Percentiles rank a stretch among this genome's conserved stretches.
These are phyloP conservation scores for Nannoperca obscura DNA, from an alignment of 2,797 vertebrate species.

Conservation along the genomic window DNA sequence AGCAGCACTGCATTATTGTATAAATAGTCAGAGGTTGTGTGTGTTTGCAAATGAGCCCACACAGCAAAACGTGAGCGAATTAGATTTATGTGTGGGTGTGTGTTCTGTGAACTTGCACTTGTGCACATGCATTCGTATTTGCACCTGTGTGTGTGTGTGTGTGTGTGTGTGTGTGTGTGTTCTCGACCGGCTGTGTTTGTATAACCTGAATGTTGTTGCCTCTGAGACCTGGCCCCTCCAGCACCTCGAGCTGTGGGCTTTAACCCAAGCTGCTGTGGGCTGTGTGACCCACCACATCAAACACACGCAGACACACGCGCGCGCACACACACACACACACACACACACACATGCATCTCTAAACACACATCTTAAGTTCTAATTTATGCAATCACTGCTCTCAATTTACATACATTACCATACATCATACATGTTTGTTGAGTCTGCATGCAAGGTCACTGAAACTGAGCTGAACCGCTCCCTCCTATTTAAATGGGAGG, in stretches of 20 bases:
- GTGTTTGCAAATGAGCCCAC: slow-evolving; percentile 67
- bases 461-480: slow-evolving; percentile 27
- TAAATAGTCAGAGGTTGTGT: slow-evolving; percentile 48
- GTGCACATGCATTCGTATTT: slow-evolving; percentile 29
- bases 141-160: slow-evolving; percentile 28
- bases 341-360: slow-evolving; percentile 29
- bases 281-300: slow-evolving; percentile 53
- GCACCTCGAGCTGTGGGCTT: slow-evolving; percentile 63
- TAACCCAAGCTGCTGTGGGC: slow-evolving; percentile 52
- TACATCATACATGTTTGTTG: slow-evolving; percentile 72
- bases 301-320: slow-evolving; percentile 30
- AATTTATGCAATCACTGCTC: slow-evolving; percentile 77
- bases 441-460: slow-evolving; percentile 74
- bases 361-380: slow-evolving; percentile 63
- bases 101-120: slow-evolving; percentile 22
- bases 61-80: slow-evolving; percentile 57
- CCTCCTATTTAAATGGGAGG: slow-evolving; percentile 38
- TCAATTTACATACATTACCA: slow-evolving; percentile 82
- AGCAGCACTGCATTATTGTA: slow-evolving; percentile 39
- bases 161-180: slow-evolving; percentile 33
- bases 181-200: slow-evolving; percentile 47
- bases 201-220: slow-evolving; percentile 60
- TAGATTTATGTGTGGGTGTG: slow-evolving; percentile 20
- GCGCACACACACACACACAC: slow-evolving; percentile 27
- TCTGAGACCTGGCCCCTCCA: slow-evolving; percentile 64